These are phyloP conservation scores for Dione vanillae DNA, from an alignment of 2,888 invertebrate genomes.

Conservation along the genomic window DNA sequence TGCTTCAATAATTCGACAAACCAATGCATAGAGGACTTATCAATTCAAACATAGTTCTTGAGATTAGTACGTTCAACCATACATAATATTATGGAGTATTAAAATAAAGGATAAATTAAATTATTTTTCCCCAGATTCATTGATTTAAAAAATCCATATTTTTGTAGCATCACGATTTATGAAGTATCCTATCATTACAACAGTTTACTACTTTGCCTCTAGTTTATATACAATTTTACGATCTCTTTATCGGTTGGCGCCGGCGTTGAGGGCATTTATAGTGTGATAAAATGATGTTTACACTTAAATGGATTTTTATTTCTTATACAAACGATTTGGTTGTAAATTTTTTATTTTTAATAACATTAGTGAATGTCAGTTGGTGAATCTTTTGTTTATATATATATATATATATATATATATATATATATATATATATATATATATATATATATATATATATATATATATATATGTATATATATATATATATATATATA, in stretches of 20 bases:
- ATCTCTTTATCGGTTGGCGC: conserved; percentile 19
- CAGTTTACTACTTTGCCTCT: not conserved
- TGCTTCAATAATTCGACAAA: no score
- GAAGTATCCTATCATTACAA: conserved; percentile 1
- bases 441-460: no score
- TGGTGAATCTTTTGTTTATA: not conserved
- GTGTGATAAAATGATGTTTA: conserved; percentile 16
- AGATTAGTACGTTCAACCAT: no score
- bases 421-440: no score
- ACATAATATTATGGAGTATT: no score
- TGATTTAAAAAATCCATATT: not conserved
- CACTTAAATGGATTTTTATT: conserved; percentile 12
- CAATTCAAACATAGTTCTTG: no score
- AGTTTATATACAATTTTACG: conserved; percentile 23
- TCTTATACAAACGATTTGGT: not conserved
- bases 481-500: no score
- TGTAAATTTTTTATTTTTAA: conserved; percentile 4
- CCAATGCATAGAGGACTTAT: no score
- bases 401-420: no score
- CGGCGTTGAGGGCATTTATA: conserved; percentile 4
- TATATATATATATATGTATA: no score
- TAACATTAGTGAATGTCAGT: not conserved
- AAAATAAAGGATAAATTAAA: no score
- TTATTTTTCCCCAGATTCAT: no score
- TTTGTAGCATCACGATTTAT: not conserved